These are phyloP conservation scores for Encarsia formosa DNA, from an alignment of 2,888 invertebrate genomes.

Conservation along the genomic window DNA sequence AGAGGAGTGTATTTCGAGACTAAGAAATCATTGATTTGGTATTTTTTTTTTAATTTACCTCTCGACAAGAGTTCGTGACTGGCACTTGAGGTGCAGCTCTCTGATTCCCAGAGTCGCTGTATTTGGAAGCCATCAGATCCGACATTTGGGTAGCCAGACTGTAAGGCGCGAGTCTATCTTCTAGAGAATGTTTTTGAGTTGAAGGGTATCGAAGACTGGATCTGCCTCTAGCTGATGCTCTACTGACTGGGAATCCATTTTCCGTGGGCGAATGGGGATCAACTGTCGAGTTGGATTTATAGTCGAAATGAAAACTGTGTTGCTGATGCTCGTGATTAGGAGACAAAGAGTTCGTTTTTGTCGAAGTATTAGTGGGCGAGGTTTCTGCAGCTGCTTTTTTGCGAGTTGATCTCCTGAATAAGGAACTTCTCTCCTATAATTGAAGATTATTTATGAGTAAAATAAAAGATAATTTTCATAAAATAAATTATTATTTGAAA, in stretches of 20 bases:
- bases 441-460: no score
- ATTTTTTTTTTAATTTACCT: constrained; percentile 9
- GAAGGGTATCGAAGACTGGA: constrained; percentile 50
- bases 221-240: constrained; percentile 30
- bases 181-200: constrained; percentile 49
- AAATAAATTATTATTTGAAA: not conserved
- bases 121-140: constrained; percentile 42
- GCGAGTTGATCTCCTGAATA: constrained; percentile 40
- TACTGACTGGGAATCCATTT: constrained; percentile 30
- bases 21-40: no score
- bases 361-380: constrained; percentile 33
- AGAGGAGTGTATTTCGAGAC: no score
- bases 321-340: constrained; percentile 34
- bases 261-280: constrained; percentile 36
- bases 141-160: constrained; percentile 31
- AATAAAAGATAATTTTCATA: not conserved
- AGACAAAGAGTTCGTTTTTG: constrained; percentile 29
- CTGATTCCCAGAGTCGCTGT: constrained; percentile 45
- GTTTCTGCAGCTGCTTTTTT: constrained; percentile 33
- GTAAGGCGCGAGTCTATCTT: constrained; percentile 29
- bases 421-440: constrained; percentile 38
- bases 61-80: constrained; percentile 27
- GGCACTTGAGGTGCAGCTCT: constrained; percentile 45
- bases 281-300: constrained; percentile 22
- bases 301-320: constrained; percentile 20